Base-by-base conservation (phyloP, 2,888 invertebrate species). In the Cantharis flavilabris region DNA sequence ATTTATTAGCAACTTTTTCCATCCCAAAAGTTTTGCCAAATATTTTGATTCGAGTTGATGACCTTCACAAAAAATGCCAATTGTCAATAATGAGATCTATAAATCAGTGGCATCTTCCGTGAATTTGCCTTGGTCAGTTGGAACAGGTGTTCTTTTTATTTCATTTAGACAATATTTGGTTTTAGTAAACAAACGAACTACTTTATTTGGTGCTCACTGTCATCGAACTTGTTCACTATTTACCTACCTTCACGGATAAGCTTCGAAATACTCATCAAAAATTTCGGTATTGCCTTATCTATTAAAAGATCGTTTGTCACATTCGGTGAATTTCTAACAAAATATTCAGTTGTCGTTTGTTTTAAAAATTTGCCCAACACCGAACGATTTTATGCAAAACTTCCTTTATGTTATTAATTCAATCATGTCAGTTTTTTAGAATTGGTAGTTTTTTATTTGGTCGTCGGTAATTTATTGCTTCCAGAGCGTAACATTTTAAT, bases 141-240 rank as follows among this genome's bases (percentile, higher is more conserved):
- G 79, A 79, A 81, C 81, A 81, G 81, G 81, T 81, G 81, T 76
- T 73, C 70, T 73, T 72, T 74, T 78, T 78, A 75, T 75, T 76
- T 76, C 75, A 74, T 72, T 20, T 72, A 28, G 74, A 77, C 72
- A 77, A 78, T 78, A 78, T 78, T 78, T 78, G 75, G 63, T 63
- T 69, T 26, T 26, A 26, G 75, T 71, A 78, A 78, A 78, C 78
- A 78, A 70, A 70, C 65, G 71, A 73, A 73, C 73, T 76, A 76
- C 74, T 78, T 75, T 72, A 77, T 74, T 77, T 71, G 73, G 67
- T 76, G 26, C 20, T 20, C n/a, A 67, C 65, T 67, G 65, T 67
- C 65, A 67, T 26, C 65, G 65, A 67, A 67, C 65, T 67, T 67
- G 23, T 49, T 11, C 49, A n/a, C n/a, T 49, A n/a, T 49, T 49